These are phyloP conservation scores for Porites lobata DNA, from an alignment of 92 coral and sea anemone genomes.

Conservation along the genomic window DNA sequence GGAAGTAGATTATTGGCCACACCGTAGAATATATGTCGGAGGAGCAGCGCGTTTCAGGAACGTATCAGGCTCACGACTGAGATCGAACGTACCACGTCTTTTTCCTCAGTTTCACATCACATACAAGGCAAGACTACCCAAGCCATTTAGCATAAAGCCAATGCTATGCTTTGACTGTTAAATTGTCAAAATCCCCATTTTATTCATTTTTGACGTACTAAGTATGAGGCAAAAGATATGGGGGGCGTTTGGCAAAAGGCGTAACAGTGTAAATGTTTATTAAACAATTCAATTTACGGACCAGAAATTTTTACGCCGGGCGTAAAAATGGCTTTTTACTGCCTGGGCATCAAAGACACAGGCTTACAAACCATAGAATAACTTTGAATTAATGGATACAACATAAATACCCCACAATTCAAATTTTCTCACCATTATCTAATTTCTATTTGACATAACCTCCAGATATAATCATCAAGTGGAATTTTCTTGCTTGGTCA, in stretches of 20 bases:
- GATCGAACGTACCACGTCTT: no score
- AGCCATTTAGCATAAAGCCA: no score
- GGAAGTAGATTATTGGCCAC: not conserved
- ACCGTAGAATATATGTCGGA: not conserved
- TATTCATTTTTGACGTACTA: no score
- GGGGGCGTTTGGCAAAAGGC: constrained; percentile 1
- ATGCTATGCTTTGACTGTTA: no score
- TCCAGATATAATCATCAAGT: no score
- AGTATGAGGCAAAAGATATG: not conserved
- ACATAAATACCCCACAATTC: not conserved
- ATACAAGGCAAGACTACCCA: no score
- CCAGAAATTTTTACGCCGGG: not conserved
- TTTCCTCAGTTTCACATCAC: no score
- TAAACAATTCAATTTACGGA: not conserved
- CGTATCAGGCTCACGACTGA: no score
- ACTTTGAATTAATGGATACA: not conserved
- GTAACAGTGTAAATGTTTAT: not conserved
- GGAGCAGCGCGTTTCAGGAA: not conserved
- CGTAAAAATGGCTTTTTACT: not conserved
- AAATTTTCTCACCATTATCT: no score
- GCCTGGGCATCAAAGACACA: constrained; percentile 17
- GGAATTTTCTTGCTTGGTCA: no score
- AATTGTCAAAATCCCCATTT: no score
- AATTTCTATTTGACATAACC: not conserved
- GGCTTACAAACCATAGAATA: not conserved